A percentile compares a stretch with the other conserved stretches of the same genome.
These are phyloP conservation scores for Aphidius colemani DNA, from an alignment of 2,888 invertebrate species.

Conservation along the genomic window DNA sequence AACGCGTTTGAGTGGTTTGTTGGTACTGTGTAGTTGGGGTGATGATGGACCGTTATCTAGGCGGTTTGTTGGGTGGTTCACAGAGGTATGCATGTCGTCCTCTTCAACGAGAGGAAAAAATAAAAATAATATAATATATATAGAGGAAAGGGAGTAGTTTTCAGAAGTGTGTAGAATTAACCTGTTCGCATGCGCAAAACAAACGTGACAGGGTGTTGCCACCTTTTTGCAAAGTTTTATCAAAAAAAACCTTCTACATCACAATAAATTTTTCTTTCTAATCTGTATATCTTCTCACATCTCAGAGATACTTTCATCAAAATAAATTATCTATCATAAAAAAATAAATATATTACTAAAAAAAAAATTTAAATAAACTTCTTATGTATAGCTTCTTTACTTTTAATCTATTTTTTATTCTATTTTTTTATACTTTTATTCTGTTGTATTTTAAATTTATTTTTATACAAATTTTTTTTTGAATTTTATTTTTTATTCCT, in stretches of 20 bases:
- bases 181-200: conserved; percentile 35
- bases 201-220: conserved; percentile 40
- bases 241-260: too few relatives aligned
- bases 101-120: conserved; percentile 12
- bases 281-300: too few relatives aligned
- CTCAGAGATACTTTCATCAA: not conserved
- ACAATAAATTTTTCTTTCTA: conserved; percentile 11
- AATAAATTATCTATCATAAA: not conserved
- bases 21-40: conserved; percentile 34
- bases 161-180: conserved; percentile 14
- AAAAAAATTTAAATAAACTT: too few relatives aligned
- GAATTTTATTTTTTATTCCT: too few relatives aligned
- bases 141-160: conserved; percentile 19
- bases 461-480: too few relatives aligned
- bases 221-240: conserved; percentile 4
- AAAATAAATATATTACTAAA: not conserved
- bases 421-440: too few relatives aligned
- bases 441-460: too few relatives aligned
- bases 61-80: not conserved
- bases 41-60: too few relatives aligned
- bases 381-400: too few relatives aligned
- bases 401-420: too few relatives aligned
- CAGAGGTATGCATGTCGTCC: conserved; percentile 8
- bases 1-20: conserved; percentile 30
- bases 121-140: conserved; percentile 11